phyloP scores from a whole-genome alignment of 2,888 invertebrate genomes.

The Arrhopalites spinosus region DNA sequence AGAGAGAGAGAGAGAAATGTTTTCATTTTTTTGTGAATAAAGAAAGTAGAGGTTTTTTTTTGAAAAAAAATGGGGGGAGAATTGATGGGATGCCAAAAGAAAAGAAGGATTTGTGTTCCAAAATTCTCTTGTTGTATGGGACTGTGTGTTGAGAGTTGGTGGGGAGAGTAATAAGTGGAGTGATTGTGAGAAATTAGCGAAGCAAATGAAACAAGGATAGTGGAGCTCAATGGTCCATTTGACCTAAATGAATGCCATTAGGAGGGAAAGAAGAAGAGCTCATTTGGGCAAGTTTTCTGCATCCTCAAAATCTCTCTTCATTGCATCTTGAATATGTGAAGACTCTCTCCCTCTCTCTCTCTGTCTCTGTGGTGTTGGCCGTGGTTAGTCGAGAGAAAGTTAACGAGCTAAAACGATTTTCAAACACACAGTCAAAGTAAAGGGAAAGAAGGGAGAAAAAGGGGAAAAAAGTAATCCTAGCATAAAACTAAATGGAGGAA shows the following conservation, averaged over 20 bases:
- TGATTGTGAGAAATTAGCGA: not conserved
- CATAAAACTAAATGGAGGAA: too few species aligned
- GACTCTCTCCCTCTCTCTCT: not conserved
- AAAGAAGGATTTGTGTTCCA: not conserved
- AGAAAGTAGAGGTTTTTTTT: too few species aligned
- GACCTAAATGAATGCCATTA: slow-evolving; percentile 21
- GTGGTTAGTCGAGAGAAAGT: not conserved
- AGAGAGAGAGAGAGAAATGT: too few species aligned
- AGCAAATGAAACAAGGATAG: not conserved
- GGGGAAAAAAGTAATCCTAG: not conserved
- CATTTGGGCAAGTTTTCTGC: not conserved
- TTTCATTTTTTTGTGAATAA: too few species aligned
- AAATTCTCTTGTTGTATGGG: not conserved
- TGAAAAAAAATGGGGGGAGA: too few species aligned
- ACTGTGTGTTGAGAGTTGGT: not conserved
- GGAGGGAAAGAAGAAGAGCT: not conserved
- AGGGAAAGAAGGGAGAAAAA: not conserved
- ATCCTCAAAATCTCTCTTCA: too few species aligned
- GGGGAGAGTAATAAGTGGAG: not conserved
- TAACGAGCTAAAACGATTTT: too few species aligned
- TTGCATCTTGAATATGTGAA: too few species aligned
- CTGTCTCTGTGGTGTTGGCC: not conserved
- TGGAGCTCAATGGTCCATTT: slow-evolving; percentile 20
- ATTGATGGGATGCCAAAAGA: not conserved
- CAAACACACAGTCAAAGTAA: too few species aligned